Conservation (phyloP, 2,113 vertebrate species). For the Ceyx cyanopectus region DNA sequence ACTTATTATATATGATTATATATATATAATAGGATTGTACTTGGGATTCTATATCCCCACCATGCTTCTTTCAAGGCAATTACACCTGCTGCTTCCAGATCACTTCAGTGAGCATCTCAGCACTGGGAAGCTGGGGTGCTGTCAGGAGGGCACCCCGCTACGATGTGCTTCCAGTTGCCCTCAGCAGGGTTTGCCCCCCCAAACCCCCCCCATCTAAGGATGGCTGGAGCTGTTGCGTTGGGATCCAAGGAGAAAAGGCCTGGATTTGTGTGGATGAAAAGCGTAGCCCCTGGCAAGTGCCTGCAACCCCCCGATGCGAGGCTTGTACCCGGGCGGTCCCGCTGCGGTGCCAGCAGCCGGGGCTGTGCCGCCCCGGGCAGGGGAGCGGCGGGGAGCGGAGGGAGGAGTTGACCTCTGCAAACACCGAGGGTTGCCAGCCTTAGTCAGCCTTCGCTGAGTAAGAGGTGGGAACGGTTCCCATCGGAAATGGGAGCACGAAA, state of each 20-base stretch:
- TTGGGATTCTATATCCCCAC: background rate
- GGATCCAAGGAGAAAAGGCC: background rate
- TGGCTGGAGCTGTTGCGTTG: background rate
- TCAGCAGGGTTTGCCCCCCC: background rate
- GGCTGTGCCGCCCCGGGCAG: background rate
- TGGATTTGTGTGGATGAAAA: background rate
- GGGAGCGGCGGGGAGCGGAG: background rate
- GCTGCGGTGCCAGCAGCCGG: background rate
- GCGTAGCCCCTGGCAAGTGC: background rate
- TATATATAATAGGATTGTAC: background rate
- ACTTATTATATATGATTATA: too few relatives aligned
- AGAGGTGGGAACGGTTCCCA: conserved; percentile 18
- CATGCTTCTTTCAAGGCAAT: background rate
- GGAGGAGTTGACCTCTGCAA: conserved; percentile 22
- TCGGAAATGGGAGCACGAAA: background rate
- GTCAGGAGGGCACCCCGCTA: background rate
- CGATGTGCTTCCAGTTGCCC: background rate
- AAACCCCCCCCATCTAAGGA: accelerated
- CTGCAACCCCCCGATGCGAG: background rate
- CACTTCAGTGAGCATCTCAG: accelerated
- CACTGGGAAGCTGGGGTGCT: background rate
- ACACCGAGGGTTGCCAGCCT: background rate
- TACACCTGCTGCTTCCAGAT: background rate
- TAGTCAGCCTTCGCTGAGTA: background rate
- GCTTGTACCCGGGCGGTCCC: background rate